These are phyloP conservation scores for Phragmatobia fuliginosa DNA, from an alignment of 2,888 invertebrate species.

Conservation along the genomic window DNA sequence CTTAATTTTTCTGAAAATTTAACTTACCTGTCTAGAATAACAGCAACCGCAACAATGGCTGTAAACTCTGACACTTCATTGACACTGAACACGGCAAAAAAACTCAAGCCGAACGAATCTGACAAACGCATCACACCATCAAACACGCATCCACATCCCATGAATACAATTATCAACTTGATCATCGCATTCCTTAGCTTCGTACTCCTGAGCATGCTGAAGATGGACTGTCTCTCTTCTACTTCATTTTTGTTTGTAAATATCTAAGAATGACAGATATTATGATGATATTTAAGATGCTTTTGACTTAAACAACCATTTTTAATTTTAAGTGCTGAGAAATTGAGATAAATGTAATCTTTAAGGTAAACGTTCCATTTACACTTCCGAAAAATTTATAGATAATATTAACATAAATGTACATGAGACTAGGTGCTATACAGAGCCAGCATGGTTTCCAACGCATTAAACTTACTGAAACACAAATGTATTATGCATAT, in stretches of 20 bases:
- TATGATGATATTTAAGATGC: neutral
- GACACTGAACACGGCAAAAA: slow-evolving; percentile 69
- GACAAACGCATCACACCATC: slow-evolving; percentile 71
- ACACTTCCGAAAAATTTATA: too few relatives aligned
- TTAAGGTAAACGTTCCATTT: neutral
- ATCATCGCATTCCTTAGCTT: slow-evolving; percentile 14
- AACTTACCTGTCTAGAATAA: slow-evolving; percentile 21
- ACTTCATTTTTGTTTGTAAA: slow-evolving; percentile 15
- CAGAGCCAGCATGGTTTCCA: neutral
- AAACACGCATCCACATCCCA: slow-evolving; percentile 61
- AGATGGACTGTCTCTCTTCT: slow-evolving; percentile 15
- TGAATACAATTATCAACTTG: slow-evolving; percentile 52
- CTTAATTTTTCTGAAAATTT: neutral
- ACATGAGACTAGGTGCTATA: neutral
- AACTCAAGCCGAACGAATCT: slow-evolving; percentile 67
- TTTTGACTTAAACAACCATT: neutral
- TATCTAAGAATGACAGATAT: neutral
- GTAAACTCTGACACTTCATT: slow-evolving; percentile 68
- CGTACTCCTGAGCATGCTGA: slow-evolving; percentile 14
- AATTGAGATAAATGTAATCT: too few relatives aligned
- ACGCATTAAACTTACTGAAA: too few relatives aligned
- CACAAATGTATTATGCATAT: too few relatives aligned
- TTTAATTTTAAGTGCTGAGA: too few relatives aligned
- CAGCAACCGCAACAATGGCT: slow-evolving; percentile 34
- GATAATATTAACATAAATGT: neutral